Percentiles rank a stretch among this genome's conserved stretches.
These are phyloP conservation scores for Neomorphus geoffroyi DNA, from an alignment of 2,797 vertebrate species.

Conservation along the genomic window DNA sequence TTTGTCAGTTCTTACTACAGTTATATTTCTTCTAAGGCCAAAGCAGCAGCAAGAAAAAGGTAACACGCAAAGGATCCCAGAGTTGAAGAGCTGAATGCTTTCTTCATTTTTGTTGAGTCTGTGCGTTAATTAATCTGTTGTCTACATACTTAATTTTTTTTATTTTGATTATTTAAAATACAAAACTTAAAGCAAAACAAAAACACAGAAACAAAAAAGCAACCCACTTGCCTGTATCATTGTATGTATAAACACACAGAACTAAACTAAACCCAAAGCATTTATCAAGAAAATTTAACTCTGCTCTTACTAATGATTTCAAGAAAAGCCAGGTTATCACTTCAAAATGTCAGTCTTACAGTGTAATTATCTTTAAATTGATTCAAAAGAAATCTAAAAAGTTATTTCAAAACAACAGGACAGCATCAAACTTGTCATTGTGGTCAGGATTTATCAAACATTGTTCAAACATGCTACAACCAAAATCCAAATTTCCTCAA, in stretches of 20 bases:
- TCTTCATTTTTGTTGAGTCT: neutral
- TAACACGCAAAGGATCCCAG: neutral
- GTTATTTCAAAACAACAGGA: neutral
- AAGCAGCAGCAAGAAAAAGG: neutral
- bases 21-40: neutral
- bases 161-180: neutral
- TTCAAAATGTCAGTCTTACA: neutral
- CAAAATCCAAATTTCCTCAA: neutral
- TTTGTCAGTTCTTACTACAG: neutral
- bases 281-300: neutral
- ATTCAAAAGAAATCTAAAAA: neutral
- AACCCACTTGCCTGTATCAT: neutral
- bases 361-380: neutral
- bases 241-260: neutral
- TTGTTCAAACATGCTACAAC: neutral
- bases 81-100: neutral
- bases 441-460: neutral
- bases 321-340: neutral
- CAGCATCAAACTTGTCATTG: neutral
- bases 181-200: neutral
- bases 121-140: neutral
- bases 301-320: neutral
- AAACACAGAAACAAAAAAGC: rapidly evolving
- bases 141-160: neutral
- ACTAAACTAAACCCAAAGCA: neutral